Evolutionary conservation across 1,140 invertebrate genomes (phyloP), one percentile per base, ranked within the genome.

Genomic region (Oncopodura yosiiana): DNA sequence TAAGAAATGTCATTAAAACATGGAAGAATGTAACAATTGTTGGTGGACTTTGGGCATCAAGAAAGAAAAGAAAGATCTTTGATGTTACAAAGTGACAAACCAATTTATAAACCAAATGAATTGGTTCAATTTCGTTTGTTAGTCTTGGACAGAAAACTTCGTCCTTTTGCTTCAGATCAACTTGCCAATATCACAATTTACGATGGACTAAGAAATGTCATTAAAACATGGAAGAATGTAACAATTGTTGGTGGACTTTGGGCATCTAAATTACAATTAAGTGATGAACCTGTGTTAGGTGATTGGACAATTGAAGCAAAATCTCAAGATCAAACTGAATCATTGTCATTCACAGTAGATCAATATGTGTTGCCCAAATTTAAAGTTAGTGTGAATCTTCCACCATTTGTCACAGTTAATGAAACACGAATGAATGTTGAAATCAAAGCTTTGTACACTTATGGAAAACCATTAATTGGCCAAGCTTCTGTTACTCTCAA

Each of bases 281-380:
- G 24, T 12, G 6, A 6, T 5, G 44, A 46, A 32, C 44, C 44
- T 12, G n/a, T 12, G 12, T 24, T 30, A 5, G 44, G 44, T 4
- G 44, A 46, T 19, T 46, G 44, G 44, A 46, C 5, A 6, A 4
- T 46, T 11, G 26, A 46, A 32, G 44, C 44, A 3, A 37, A 19
- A 19, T 18, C 37, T 23, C 4, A 24, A 8, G 26, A 24, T 37
- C n/a, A n/a, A n/a, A 32, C 45, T 4, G n/a, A n/a, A n/a, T n/a
- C n/a, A n/a, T n/a, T n/a, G n/a, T n/a, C n/a, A n/a, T n/a, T n/a
- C n/a, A n/a, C n/a, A n/a, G n/a, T n/a, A n/a, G n/a, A n/a, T n/a
- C n/a, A n/a, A n/a, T n/a, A n/a, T n/a, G 82, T 95, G 29, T 70
- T 92, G 27, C 92, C 92, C 0, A 92, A 93, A 64, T 95, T 92